Evolutionary conservation across 1,140 invertebrate species (phyloP).

Genomic region (Eurytemora carolleeae): DNA sequence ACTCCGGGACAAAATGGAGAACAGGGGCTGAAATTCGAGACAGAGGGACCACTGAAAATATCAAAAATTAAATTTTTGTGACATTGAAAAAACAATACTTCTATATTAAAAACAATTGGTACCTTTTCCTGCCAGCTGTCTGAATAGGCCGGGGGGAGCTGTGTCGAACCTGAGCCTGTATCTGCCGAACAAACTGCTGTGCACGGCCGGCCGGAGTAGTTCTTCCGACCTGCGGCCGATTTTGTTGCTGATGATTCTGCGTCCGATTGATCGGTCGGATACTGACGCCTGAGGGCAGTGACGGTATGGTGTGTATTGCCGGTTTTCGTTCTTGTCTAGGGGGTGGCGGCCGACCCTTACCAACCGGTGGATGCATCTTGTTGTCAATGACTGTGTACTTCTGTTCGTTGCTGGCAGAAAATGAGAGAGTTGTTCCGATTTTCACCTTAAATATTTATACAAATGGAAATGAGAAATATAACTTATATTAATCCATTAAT

Average conservation of each 20-base stretch:
- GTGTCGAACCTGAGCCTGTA: not conserved
- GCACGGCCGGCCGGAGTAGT: not conserved
- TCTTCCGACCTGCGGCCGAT: too few species aligned
- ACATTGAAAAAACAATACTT: not conserved
- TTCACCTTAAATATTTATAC: too few species aligned
- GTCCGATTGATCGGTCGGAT: not conserved
- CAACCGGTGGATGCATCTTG: constrained; percentile 13
- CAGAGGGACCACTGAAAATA: not conserved
- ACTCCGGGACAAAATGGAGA: constrained; percentile 13
- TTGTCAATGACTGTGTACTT: constrained; percentile 14
- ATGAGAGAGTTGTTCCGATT: constrained; percentile 12
- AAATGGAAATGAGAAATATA: too few species aligned
- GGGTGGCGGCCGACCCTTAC: not conserved
- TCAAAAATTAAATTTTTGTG: not conserved
- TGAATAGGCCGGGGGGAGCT: not conserved
- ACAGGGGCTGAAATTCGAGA: constrained; percentile 7
- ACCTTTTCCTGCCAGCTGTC: not conserved
- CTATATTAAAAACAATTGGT: not conserved
- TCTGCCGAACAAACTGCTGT: not conserved
- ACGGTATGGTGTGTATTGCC: not conserved
- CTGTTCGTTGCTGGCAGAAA: constrained; percentile 13
- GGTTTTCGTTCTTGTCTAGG: not conserved
- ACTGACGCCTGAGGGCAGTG: not conserved
- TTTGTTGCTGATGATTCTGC: too few species aligned
- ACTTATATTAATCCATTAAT: too few species aligned